A percentile compares a stretch with the other conserved stretches of the same genome.
Conservation (phyloP, 2,797 vertebrate genomes). For the Podarcis lilfordi region DNA sequence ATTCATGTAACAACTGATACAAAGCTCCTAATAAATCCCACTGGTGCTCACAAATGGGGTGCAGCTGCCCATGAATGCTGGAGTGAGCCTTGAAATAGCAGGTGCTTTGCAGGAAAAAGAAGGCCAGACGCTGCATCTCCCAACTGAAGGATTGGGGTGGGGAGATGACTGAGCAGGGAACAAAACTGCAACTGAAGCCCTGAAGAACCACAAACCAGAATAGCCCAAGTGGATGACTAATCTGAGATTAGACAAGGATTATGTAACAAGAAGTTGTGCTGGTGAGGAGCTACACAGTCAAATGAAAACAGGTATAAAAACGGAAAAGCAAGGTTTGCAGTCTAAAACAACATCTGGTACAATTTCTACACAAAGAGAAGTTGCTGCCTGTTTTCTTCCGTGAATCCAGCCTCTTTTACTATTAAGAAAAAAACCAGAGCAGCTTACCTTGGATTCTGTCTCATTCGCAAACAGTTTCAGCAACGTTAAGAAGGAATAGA, state of each 20-base stretch:
- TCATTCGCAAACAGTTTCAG: constrained; percentile 65
- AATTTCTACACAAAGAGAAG: neutral
- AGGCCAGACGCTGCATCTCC: neutral
- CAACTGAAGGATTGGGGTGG: neutral
- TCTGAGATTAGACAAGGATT: neutral
- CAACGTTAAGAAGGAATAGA: constrained; percentile 52
- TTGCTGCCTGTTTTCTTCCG: constrained; percentile 13
- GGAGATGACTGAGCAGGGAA: too few species aligned
- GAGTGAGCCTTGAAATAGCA: neutral
- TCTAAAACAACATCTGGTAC: constrained; percentile 12
- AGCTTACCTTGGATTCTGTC: constrained; percentile 68
- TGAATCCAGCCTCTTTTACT: constrained; percentile 17
- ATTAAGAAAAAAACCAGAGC: constrained; percentile 25
- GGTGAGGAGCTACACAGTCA: neutral
- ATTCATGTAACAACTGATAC: neutral
- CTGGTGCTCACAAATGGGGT: neutral
- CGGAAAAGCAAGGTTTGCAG: neutral
- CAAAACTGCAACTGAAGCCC: neutral
- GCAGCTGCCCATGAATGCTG: neutral
- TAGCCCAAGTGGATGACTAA: neutral
- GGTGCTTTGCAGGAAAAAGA: neutral
- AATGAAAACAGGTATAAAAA: neutral
- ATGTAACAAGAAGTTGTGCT: neutral
- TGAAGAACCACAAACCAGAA: neutral
- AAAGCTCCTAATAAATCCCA: neutral